A percentile compares a stretch with the other conserved stretches of the same genome.
These are phyloP conservation scores for Microcebus lehilahytsara DNA, from an alignment of 2,113 vertebrate genomes.

Conservation along the genomic window DNA sequence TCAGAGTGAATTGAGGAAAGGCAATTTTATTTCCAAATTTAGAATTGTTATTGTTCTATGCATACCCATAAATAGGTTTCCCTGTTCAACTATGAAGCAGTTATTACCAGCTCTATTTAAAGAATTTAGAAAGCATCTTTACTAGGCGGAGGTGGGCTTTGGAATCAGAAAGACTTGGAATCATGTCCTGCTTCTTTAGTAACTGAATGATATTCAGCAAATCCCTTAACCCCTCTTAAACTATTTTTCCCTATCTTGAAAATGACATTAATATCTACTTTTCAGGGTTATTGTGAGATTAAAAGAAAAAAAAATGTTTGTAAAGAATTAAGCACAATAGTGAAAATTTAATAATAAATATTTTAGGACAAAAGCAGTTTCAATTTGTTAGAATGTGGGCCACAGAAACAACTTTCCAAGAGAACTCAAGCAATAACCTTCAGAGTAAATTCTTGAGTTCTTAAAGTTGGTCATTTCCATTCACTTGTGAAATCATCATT, in stretches of 20 bases:
- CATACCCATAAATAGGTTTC: not conserved
- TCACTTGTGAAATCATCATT: not conserved
- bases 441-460: not conserved
- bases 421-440: not conserved
- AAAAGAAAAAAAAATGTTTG: not conserved
- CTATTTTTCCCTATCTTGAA: not conserved
- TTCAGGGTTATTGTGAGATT: not conserved
- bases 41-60: not conserved
- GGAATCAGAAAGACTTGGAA: not conserved
- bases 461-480: not conserved
- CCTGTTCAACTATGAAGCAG: not conserved
- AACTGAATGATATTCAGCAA: not conserved
- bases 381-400: not conserved
- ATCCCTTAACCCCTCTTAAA: not conserved
- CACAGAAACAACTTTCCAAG: slow-evolving; percentile 10
- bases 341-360: not conserved
- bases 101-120: not conserved
- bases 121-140: not conserved
- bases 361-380: slow-evolving; percentile 19
- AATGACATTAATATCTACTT: not conserved
- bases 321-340: not conserved
- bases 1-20: not conserved
- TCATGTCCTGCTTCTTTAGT: not conserved
- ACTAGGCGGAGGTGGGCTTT: not conserved
- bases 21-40: not conserved